Evolutionary conservation across 2,888 invertebrate genomes (phyloP).

Genomic region (Diarsia mendica): DNA sequence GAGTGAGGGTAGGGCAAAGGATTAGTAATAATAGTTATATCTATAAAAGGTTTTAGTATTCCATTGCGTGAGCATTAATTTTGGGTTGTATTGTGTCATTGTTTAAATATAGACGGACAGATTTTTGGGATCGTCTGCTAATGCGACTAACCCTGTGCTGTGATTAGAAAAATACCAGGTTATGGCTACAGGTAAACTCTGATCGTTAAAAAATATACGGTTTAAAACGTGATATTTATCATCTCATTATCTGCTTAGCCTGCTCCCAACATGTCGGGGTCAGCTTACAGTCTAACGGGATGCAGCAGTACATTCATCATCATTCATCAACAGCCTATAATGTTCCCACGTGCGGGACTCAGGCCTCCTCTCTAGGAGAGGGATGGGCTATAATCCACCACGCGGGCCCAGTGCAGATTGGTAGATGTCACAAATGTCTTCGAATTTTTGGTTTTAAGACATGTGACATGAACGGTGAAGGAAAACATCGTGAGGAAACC

Average conservation of each 20-base stretch:
- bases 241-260: not conserved
- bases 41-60: not conserved
- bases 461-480: too few species aligned
- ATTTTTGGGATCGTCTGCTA: not conserved
- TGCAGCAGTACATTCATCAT: not conserved
- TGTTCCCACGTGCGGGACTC: too few species aligned
- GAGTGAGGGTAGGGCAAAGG: slow-evolving; percentile 20
- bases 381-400: too few species aligned
- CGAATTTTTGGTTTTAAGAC: too few species aligned
- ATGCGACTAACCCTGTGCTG: not conserved
- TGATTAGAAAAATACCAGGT: not conserved
- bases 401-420: too few species aligned
- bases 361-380: too few species aligned
- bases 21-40: slow-evolving; percentile 14
- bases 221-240: too few species aligned
- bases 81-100: not conserved
- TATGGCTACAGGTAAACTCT: not conserved
- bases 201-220: not conserved
- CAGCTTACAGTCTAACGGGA: not conserved
- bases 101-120: not conserved
- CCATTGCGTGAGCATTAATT: slow-evolving; percentile 26
- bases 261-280: not conserved
- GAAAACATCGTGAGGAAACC: too few species aligned
- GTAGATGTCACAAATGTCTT: too few species aligned
- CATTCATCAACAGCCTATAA: too few species aligned